Evolutionary conservation across 2,113 vertebrate genomes (phyloP), one percentile per base, ranked within the genome.

Genomic region (Solea senegalensis): DNA sequence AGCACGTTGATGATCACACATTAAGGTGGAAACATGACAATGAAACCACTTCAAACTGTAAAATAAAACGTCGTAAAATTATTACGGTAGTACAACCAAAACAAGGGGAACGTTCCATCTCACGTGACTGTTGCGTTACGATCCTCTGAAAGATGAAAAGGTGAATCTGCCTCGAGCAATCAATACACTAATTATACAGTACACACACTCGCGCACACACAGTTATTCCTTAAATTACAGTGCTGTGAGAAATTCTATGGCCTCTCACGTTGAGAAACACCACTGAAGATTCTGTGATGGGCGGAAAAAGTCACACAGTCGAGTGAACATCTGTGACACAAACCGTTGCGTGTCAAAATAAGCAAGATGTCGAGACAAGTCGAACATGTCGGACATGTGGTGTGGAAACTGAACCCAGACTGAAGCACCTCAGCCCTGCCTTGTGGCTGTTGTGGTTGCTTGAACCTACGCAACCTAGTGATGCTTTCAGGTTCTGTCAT

Each of bases 401-500:
- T 81, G 71, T 82, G 68, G 60, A 81, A 65, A 49, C 48, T 8
- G 44, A 71, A 40, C 61, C 61, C 50, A 45, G 74, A 57, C 69
- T 41, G 52, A 26, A 83, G 62, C 44, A 63, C 66, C 66, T 11
- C 78, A 70, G 81, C 70, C 73, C 71, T 65, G 80, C 72, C 70
- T 76, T 13, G 12, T 85, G 74, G 77, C 72, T 68, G 59, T 59
- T 74, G 72, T 48, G 59, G 71, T 72, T 8, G 65, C 49, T 49
- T 53, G 8, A 48, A 39, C 54, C 34, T 34, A 34, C 34, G 34
- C 34, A 34, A 34, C 34, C 41, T 3, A 15, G 52, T 12, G 74
- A 74, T 68, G 56, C 69, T 66, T 88, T 85, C 56, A 71, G 69
- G 68, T 76, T 76, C 9, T 83, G 72, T 82, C 75, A 39, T 71